Base-by-base conservation (phyloP, 2,113 vertebrate species). In the Holacanthus passer region DNA sequence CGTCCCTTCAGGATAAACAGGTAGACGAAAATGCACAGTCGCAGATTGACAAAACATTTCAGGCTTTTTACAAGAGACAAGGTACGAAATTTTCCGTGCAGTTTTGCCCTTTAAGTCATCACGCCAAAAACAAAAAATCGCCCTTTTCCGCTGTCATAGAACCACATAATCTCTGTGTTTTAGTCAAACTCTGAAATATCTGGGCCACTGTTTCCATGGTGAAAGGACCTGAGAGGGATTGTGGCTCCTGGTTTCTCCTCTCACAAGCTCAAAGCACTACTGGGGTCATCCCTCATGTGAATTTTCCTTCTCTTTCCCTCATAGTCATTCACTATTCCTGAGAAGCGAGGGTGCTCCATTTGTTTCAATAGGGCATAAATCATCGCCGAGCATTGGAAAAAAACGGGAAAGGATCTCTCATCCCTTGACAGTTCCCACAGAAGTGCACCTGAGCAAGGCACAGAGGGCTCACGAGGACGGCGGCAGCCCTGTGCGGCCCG, bases 301-400 rank as follows among this genome's bases (percentile, higher is more conserved):
- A 63, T 52, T 59, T 73, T n/a, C 70, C 35, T 17, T 13, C 16
- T 65, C 52, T 35, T 29, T 9, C 39, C 59, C 50, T 53, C 9
- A 31, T 31, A 71, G 48, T 67, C 63, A 47, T 66, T 82, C 32
- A 64, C 35, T 32, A 63, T 52, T 35, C 29, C 50, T 13, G 45
- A 78, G 79, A 37, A 79, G 20, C 43, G 45, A 53, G 59, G 65
- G 7, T n/a, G 60, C 47, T 72, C 85, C 7, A 64, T 90, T 88
- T 78, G 20, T 79, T 87, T 48, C 79, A 72, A 14, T 43, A 58
- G 53, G 63, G 24, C 64, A 83, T 90, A 78, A 86, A 88, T 89
- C 72, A 90, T 68, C 22, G 0, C 35, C 32, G 35, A 13, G 39
- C 13, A 11, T 16, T 31, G n/a, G 35, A 77, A 41, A 29, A n/a